Conservation (phyloP, 2,888 invertebrate species). For the Morpho deidamia region DNA sequence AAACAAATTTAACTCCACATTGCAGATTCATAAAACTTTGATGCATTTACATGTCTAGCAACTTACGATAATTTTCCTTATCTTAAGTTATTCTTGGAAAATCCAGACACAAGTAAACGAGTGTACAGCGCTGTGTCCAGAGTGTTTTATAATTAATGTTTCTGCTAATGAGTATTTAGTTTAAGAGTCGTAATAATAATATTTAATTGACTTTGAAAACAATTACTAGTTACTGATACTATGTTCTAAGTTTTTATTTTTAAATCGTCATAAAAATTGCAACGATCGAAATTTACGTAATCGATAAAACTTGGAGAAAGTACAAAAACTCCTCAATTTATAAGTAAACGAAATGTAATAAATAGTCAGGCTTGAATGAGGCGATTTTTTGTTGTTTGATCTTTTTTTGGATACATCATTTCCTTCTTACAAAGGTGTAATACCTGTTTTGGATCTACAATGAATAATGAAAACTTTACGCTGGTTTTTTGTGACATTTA, state of each 20-base stretch:
- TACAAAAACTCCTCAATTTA: too few relatives aligned
- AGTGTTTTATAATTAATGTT: constrained; percentile 1
- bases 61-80: constrained; percentile 2
- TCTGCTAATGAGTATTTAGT: constrained; percentile 1
- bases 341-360: too few relatives aligned
- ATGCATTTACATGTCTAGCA: not conserved
- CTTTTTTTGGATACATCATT: too few relatives aligned
- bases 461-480: too few relatives aligned
- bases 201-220: not conserved
- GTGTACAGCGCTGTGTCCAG: not conserved
- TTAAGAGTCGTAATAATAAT: constrained; percentile 1
- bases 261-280: not conserved
- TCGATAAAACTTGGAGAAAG: too few relatives aligned
- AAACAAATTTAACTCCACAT: not conserved
- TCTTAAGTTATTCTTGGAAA: constrained; percentile 2
- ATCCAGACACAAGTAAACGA: not conserved
- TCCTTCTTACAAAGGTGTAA: too few relatives aligned
- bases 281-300: too few relatives aligned
- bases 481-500: too few relatives aligned
- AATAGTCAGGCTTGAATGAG: too few relatives aligned
- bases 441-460: too few relatives aligned
- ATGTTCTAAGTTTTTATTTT: not conserved
- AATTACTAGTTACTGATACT: not conserved
- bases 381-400: too few relatives aligned
- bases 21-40: constrained; percentile 1